Percentiles rank a stretch among this genome's conserved stretches.
phyloP scores from a whole-genome alignment of 2,797 vertebrate species.

The Gymnothorax javanicus region DNA sequence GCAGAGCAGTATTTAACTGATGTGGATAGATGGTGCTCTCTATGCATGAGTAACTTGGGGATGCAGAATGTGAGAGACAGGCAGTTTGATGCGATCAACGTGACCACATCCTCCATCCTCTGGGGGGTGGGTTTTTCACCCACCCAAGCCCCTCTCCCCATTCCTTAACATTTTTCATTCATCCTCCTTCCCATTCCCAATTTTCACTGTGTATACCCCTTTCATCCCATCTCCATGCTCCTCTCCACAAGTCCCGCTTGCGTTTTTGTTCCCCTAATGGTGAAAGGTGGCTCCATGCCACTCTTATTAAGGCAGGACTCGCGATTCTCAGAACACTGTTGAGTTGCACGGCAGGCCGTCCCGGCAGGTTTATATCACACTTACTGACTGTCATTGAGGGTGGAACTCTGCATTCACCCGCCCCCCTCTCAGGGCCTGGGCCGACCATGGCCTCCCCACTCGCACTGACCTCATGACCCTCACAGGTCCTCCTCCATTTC shows the following conservation, averaged over 20 bases:
- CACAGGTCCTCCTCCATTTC: neutral
- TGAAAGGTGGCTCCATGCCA: neutral
- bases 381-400: neutral
- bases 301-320: neutral
- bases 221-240: neutral
- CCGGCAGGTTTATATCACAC: neutral
- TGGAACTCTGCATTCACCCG: neutral
- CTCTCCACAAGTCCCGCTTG: neutral
- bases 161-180: neutral
- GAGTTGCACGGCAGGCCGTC: neutral
- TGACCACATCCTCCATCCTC: slow-evolving; percentile 13
- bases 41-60: slow-evolving; percentile 39
- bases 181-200: neutral
- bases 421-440: neutral
- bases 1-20: slow-evolving; percentile 31
- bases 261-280: neutral
- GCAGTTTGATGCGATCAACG: slow-evolving; percentile 27
- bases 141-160: neutral
- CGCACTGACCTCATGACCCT: neutral
- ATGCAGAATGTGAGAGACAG: slow-evolving; percentile 24
- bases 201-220: slow-evolving; percentile 23
- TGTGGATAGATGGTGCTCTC: slow-evolving; percentile 47
- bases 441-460: neutral
- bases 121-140: no score
- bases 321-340: neutral